A percentile compares a stretch with the other conserved stretches of the same genome.
phyloP scores from a whole-genome alignment of 2,797 vertebrate genomes.

The Hirundo rustica region DNA sequence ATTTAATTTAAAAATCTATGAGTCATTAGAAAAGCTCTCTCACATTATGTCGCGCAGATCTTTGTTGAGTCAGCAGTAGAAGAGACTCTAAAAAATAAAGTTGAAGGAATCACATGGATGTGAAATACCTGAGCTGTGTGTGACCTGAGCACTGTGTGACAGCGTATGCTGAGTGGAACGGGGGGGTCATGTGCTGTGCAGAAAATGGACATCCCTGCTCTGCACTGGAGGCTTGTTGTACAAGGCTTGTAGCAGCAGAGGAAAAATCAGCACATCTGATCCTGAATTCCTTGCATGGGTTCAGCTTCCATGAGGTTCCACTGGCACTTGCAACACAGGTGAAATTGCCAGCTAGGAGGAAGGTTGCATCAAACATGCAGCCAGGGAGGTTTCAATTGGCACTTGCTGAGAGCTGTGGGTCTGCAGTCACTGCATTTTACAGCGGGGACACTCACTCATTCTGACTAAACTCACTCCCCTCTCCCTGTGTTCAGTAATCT shows the following conservation, averaged over 20 bases:
- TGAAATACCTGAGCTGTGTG: background rate
- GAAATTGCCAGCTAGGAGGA: background rate
- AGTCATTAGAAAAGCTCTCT: slow-evolving; percentile 68
- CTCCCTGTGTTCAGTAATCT: background rate
- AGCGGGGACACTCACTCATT: background rate
- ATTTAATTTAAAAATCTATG: slow-evolving; percentile 71
- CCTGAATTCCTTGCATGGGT: background rate
- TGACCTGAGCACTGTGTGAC: background rate
- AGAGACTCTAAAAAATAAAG: background rate
- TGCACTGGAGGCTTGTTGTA: background rate
- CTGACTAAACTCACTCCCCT: background rate
- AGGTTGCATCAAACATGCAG: background rate
- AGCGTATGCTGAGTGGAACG: background rate
- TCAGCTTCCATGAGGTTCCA: background rate
- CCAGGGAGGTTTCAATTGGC: background rate
- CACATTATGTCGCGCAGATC: background rate
- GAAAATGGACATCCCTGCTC: background rate
- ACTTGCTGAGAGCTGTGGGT: background rate
- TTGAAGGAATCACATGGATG: background rate
- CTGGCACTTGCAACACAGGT: background rate
- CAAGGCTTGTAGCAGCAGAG: background rate
- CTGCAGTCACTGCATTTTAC: background rate
- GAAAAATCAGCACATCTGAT: background rate
- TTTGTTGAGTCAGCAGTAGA: slow-evolving; percentile 28
- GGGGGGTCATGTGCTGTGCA: fast-evolving